Percentiles rank a stretch among this genome's conserved stretches.
phyloP scores from a whole-genome alignment of 2,797 vertebrate genomes.

The Enteromius radiatus region DNA sequence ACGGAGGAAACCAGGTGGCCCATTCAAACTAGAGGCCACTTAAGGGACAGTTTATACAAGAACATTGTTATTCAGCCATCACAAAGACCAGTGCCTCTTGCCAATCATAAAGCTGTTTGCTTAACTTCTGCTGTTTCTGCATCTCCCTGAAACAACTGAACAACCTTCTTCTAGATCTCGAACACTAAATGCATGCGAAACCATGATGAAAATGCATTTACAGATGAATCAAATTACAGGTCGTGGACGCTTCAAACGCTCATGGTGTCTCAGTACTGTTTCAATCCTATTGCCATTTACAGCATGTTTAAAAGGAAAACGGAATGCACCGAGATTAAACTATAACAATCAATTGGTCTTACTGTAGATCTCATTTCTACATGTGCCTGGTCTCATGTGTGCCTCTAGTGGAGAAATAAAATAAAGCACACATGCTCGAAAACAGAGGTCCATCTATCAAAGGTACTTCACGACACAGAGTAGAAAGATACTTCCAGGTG shows the following conservation, averaged over 20 bases:
- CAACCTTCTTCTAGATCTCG: not conserved
- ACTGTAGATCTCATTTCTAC: not conserved
- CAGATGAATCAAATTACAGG: not conserved
- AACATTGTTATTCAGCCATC: constrained; percentile 62
- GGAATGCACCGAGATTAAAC: constrained; percentile 25
- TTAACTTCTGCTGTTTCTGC: constrained; percentile 22
- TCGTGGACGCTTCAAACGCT: not conserved
- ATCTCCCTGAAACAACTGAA: not conserved
- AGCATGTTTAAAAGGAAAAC: not conserved
- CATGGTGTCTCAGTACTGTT: not conserved
- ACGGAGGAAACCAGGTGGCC: constrained; percentile 56
- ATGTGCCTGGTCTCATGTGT: constrained; percentile 12
- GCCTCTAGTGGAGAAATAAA: constrained; percentile 5
- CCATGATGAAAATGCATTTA: not conserved
- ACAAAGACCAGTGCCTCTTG: constrained; percentile 59
- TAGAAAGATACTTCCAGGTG: not conserved
- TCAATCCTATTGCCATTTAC: not conserved
- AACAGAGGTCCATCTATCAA: constrained; percentile 9
- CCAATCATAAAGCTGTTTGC: constrained; percentile 28
- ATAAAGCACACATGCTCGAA: not conserved
- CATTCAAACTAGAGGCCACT: constrained; percentile 58
- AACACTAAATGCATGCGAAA: too few relatives aligned
- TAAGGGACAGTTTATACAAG: constrained; percentile 53
- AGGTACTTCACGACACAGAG: not conserved
- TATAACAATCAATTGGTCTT: constrained; percentile 47